These are phyloP conservation scores for Donacobius atricapilla DNA, from an alignment of 2,113 vertebrate species.

Conservation along the genomic window DNA sequence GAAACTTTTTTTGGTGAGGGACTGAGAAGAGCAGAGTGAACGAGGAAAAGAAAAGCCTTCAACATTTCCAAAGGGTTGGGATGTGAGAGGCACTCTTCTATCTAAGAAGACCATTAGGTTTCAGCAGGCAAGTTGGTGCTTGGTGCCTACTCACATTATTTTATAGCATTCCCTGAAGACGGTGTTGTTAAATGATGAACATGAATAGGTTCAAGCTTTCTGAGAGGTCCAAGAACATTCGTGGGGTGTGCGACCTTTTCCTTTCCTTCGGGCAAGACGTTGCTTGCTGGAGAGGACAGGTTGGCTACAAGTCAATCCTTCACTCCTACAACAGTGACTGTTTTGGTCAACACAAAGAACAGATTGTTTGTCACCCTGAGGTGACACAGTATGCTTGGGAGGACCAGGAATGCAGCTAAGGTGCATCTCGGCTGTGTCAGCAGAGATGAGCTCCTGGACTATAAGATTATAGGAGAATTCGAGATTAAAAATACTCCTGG, in stretches of 20 bases:
- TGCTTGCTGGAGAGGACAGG: neutral
- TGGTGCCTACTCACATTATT: neutral
- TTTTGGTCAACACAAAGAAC: neutral
- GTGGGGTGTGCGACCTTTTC: neutral
- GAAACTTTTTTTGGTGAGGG: neutral
- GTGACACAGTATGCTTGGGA: neutral
- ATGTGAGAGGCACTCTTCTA: neutral
- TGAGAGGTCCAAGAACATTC: neutral
- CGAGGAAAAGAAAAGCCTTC: neutral
- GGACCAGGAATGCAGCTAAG: neutral
- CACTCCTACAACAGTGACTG: accelerated
- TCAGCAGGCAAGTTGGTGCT: neutral
- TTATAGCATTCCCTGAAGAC: neutral
- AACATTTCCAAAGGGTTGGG: neutral
- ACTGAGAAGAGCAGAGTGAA: neutral
- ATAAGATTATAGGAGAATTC: neutral
- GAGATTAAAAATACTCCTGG: neutral
- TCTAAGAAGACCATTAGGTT: neutral
- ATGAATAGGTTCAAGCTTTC: neutral
- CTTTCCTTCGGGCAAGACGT: neutral
- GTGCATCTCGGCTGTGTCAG: neutral
- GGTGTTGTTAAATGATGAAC: neutral
- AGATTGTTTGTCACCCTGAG: neutral
- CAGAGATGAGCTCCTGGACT: neutral
- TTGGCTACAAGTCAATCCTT: neutral